phyloP scores from a whole-genome alignment of 2,888 invertebrate species.

The Volucella zonaria region DNA sequence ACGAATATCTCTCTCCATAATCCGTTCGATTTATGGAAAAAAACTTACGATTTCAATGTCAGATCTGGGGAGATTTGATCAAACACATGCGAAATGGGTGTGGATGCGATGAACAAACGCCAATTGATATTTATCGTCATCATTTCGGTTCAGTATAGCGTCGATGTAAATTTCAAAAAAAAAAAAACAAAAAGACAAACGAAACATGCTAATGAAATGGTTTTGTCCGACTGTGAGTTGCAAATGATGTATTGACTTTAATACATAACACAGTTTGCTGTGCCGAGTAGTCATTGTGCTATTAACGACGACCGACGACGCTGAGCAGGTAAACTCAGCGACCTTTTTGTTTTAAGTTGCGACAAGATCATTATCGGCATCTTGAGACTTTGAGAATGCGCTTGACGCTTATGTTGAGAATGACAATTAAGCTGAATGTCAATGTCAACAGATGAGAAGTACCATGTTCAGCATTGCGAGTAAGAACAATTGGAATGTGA shows the following conservation, averaged over 20 bases:
- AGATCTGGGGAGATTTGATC: constrained; percentile 2
- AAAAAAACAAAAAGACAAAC: no score
- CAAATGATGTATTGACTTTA: background rate
- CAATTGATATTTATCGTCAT: background rate
- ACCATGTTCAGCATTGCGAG: no score
- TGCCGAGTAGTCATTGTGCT: background rate
- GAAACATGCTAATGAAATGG: no score
- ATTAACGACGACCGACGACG: background rate
- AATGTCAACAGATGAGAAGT: no score
- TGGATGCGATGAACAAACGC: constrained; percentile 20
- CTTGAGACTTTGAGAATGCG: no score
- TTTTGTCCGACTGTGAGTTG: no score
- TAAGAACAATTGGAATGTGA: no score
- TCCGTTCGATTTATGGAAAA: background rate
- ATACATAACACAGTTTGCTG: background rate
- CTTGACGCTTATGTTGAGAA: no score
- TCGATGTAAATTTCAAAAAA: no score
- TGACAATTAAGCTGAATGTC: no score
- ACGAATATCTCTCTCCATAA: background rate
- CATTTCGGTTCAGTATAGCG: no score
- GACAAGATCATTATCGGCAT: background rate
- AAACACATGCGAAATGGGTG: constrained; percentile 16
- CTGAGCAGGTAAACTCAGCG: background rate
- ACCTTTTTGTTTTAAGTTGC: background rate
- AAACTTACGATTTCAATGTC: constrained; percentile 36